These are phyloP conservation scores for Melanerpes aurifrons DNA, from an alignment of 2,113 vertebrate species.

Conservation along the genomic window DNA sequence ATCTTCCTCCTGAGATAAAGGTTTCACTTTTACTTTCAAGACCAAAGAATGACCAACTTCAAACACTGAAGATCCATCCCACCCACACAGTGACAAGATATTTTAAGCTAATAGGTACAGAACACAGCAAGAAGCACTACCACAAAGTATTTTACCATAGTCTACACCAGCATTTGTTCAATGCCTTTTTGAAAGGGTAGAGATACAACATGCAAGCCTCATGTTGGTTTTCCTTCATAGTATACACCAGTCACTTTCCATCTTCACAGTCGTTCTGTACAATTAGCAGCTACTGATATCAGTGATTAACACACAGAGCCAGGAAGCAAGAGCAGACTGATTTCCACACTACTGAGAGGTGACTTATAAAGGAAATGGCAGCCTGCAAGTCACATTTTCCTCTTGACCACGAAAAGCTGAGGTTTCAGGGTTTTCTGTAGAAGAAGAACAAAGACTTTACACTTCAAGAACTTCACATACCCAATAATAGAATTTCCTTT, in stretches of 20 bases:
- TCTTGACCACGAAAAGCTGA: not conserved
- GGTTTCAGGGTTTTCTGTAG: not conserved
- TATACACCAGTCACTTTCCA: not conserved
- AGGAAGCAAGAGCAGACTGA: not conserved
- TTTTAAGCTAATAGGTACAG: not conserved
- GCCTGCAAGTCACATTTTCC: not conserved
- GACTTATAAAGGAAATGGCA: not conserved
- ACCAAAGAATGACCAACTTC: not conserved
- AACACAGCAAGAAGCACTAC: not conserved
- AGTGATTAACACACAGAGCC: not conserved
- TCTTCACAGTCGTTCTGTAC: not conserved
- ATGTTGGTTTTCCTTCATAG: accelerated
- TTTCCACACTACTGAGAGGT: not conserved
- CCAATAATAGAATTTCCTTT: not conserved
- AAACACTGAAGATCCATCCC: not conserved
- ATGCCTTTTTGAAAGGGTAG: not conserved
- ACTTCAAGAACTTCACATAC: not conserved
- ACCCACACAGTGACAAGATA: not conserved
- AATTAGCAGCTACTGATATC: not conserved
- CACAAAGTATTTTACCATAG: not conserved
- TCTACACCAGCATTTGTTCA: not conserved
- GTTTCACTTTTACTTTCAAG: not conserved
- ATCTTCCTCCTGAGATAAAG: not conserved
- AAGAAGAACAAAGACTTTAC: not conserved
- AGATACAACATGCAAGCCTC: accelerated